phyloP scores from a whole-genome alignment of 1,140 invertebrate genomes.

The Oscheius sp. region DNA sequence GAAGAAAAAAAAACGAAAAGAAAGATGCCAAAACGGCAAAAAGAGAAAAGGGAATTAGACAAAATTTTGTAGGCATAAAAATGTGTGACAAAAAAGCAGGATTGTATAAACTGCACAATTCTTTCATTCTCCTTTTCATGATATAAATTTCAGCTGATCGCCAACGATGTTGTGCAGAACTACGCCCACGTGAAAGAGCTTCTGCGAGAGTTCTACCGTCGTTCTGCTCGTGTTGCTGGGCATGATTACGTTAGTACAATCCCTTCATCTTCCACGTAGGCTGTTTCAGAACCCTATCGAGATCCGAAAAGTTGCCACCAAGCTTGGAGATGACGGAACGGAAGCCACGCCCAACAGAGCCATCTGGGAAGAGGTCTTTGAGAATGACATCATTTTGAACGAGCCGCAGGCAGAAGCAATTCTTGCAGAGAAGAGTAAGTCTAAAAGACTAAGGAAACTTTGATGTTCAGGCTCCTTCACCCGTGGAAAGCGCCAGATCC shows the following conservation, averaged over 20 bases:
- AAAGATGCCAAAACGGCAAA: neutral
- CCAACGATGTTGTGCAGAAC: conserved; percentile 38
- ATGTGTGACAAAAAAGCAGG: too few species aligned
- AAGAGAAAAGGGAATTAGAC: too few species aligned
- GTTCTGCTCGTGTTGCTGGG: conserved; percentile 20
- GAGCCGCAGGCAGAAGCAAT: conserved; percentile 50
- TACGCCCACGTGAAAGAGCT: conserved; percentile 38
- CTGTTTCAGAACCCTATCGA: conserved; percentile 19
- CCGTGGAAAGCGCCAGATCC: conserved; percentile 47
- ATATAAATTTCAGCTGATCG: conserved; percentile 26
- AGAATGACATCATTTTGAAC: conserved; percentile 57
- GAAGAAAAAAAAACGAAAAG: neutral
- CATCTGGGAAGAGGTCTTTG: conserved; percentile 51
- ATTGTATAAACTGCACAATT: too few species aligned
- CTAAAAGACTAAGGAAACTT: neutral
- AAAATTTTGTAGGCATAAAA: too few species aligned
- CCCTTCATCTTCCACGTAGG: neutral
- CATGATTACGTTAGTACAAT: conserved; percentile 33
- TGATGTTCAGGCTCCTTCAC: neutral
- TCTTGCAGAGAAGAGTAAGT: conserved; percentile 38
- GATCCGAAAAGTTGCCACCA: conserved; percentile 9
- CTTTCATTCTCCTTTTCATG: too few species aligned
- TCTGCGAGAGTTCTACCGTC: conserved; percentile 34
- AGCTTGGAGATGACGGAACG: conserved; percentile 48
- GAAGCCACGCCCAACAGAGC: conserved; percentile 52